Percentiles rank a stretch among this genome's conserved stretches.
phyloP scores from a whole-genome alignment of 2,797 vertebrate species.

The Hoplostethus atlanticus region DNA sequence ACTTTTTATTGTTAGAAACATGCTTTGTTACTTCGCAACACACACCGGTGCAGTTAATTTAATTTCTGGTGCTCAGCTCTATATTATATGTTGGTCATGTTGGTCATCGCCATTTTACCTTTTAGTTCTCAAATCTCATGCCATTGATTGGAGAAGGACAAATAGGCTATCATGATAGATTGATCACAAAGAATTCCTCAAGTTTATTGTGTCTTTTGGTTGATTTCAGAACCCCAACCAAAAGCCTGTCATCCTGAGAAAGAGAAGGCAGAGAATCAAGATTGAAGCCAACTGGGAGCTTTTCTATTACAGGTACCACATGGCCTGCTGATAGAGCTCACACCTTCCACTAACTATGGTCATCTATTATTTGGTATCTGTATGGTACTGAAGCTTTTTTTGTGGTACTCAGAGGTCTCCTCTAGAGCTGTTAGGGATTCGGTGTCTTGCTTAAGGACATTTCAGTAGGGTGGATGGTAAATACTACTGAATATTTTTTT shows the following conservation, averaged over 20 bases:
- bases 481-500: not conserved
- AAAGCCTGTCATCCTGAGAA: conserved; percentile 98
- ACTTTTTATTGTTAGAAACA: conserved; percentile 18
- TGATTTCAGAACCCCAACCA: conserved; percentile 93
- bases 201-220: conserved; percentile 6
- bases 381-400: not conserved
- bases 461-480: no score
- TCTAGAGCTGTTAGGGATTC: no score
- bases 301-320: conserved; percentile 94
- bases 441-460: no score
- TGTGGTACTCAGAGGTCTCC: not conserved
- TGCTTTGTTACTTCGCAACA: conserved; percentile 19
- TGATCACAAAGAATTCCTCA: not conserved
- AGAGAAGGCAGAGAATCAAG: conserved; percentile 98
- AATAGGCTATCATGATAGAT: not conserved
- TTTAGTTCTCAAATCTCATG: conserved; percentile 4
- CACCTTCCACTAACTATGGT: not conserved
- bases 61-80: conserved; percentile 15
- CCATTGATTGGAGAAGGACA: conserved; percentile 4
- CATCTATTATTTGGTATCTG: not conserved
- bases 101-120: conserved; percentile 20
- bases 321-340: not conserved
- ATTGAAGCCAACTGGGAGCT: conserved; percentile 99
- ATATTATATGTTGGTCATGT: conserved; percentile 24
- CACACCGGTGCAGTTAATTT: conserved; percentile 4